Percentiles rank a stretch among this genome's conserved stretches.
These are phyloP conservation scores for Lasius platythorax DNA, from an alignment of 2,888 invertebrate species.

Conservation along the genomic window DNA sequence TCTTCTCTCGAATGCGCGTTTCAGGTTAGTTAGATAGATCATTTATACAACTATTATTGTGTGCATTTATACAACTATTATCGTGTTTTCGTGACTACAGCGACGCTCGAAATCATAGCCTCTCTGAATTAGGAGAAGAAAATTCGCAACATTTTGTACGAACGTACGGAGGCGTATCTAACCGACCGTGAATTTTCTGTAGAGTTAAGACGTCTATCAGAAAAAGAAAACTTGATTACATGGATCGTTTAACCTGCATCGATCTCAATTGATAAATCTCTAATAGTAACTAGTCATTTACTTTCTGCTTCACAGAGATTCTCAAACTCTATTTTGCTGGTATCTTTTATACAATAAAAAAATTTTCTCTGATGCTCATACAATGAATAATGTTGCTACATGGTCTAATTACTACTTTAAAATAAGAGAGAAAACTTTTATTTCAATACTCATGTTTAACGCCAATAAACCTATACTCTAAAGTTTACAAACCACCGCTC, in stretches of 20 bases:
- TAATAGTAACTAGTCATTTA: slow-evolving; percentile 21
- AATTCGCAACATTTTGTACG: slow-evolving; percentile 16
- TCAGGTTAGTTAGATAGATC: slow-evolving; percentile 63
- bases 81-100: not conserved
- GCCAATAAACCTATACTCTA: not conserved
- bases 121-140: slow-evolving; percentile 20
- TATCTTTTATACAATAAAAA: not conserved
- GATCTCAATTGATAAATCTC: slow-evolving; percentile 38
- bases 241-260: slow-evolving; percentile 45
- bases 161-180: slow-evolving; percentile 12
- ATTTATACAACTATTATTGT: slow-evolving; percentile 53
- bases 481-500: slow-evolving; percentile 1
- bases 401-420: not conserved
- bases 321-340: not conserved
- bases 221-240: slow-evolving; percentile 39
- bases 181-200: slow-evolving; percentile 18
- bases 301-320: slow-evolving; percentile 27
- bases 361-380: not conserved
- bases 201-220: not conserved
- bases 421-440: not conserved
- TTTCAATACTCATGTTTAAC: not conserved
- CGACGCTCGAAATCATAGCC: slow-evolving; percentile 2
- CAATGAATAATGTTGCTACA: not conserved
- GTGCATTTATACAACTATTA: not conserved
- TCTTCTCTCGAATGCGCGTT: slow-evolving; percentile 61